Conservation (phyloP, 92 coral and sea anemone species). For the Diadumene lineata region DNA sequence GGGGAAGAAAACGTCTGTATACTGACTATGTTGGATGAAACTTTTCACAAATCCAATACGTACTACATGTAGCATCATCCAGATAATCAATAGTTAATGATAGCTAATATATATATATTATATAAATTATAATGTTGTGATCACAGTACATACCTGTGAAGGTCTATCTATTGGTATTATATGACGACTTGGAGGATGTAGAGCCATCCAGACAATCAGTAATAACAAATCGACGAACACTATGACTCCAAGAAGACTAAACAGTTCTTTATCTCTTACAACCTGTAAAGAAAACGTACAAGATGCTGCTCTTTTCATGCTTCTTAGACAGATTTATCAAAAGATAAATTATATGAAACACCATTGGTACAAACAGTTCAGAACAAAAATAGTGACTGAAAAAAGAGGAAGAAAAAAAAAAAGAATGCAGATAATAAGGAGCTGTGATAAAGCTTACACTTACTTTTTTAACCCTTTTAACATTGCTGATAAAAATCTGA, state of each 20-base stretch:
- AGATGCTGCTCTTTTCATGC: too few relatives aligned
- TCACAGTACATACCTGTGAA: slow-evolving; percentile 60
- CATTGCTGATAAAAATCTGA: slow-evolving; percentile 77
- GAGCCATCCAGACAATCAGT: slow-evolving; percentile 60
- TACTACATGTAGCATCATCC: too few relatives aligned
- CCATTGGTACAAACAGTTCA: background rate
- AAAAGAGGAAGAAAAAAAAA: background rate
- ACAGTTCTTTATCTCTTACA: slow-evolving; percentile 77
- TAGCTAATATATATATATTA: too few relatives aligned
- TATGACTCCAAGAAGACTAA: slow-evolving; percentile 65
- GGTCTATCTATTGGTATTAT: slow-evolving; percentile 44
- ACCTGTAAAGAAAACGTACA: slow-evolving; percentile 46
- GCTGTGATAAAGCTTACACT: background rate
- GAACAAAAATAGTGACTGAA: background rate
- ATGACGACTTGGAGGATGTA: slow-evolving; percentile 75
- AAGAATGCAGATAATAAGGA: background rate
- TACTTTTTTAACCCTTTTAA: slow-evolving; percentile 79
- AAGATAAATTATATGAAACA: background rate
- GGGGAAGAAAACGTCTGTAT: too few relatives aligned
- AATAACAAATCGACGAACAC: slow-evolving; percentile 59
- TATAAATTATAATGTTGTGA: too few relatives aligned
- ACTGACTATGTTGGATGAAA: too few relatives aligned
- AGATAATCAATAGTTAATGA: too few relatives aligned
- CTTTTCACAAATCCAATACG: too few relatives aligned
- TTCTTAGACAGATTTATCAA: too few relatives aligned